phyloP scores from a whole-genome alignment of 2,113 vertebrate species.

The Acanthisitta chloris region DNA sequence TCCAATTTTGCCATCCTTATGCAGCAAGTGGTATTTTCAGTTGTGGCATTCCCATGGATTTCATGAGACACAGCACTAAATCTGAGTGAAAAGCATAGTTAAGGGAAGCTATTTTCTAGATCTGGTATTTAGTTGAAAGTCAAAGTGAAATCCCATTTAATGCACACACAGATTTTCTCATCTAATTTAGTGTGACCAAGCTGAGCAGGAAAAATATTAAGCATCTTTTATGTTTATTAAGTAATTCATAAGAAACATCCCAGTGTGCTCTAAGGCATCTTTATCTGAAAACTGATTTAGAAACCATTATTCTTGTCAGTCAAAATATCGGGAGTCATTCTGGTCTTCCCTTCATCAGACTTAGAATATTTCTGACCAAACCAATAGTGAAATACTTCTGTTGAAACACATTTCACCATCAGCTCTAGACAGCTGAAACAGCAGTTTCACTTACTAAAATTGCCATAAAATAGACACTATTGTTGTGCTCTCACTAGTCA shows the following conservation, averaged over 20 bases:
- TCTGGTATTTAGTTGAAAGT: not conserved
- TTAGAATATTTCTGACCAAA: slow-evolving; percentile 21
- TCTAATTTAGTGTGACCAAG: not conserved
- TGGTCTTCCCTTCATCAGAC: not conserved
- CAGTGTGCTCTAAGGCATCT: not conserved
- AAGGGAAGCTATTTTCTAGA: not conserved
- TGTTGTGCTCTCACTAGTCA: not conserved
- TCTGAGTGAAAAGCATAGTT: not conserved
- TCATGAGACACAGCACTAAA: not conserved
- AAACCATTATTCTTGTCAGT: not conserved
- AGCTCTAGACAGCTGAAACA: not conserved
- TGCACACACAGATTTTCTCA: not conserved
- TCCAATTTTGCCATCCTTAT: not conserved
- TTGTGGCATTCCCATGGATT: not conserved
- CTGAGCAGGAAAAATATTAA: not conserved
- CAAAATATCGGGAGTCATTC: not conserved
- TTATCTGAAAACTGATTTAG: not conserved
- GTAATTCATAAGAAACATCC: not conserved
- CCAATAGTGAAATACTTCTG: not conserved
- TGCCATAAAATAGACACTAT: not conserved
- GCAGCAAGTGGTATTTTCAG: not conserved
- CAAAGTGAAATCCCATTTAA: not conserved
- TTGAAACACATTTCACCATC: slow-evolving; percentile 4
- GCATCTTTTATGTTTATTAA: not conserved
- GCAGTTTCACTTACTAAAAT: not conserved